Base-by-base conservation (phyloP, 2,888 invertebrate species). In the Lepidocyrtoides sp. region DNA sequence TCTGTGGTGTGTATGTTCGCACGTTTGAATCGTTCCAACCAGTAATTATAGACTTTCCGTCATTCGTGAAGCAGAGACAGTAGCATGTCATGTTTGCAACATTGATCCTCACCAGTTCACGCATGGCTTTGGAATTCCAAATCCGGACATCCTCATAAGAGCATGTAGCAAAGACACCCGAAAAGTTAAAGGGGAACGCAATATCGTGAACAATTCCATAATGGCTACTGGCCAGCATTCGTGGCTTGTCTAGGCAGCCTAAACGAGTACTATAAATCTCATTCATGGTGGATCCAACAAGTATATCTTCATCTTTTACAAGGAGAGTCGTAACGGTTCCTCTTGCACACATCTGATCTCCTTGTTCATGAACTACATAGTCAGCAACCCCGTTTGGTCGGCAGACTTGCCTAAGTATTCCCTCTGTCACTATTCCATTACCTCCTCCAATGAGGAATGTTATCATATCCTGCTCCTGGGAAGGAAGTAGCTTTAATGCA, bases 51-150 rank as follows among this genome's bases (percentile, higher is more conserved):
- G 97, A 96, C 95, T 97, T 97, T 57, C 98, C 98, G 95, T 98
- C 97, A 20, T 96, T 96, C 1, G 97, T 96, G 95, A 99, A 98
- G 36, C 97, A 96, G 29, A 98, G 96, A 63, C 97, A 96, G 10
- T 98, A 97, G 95, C 98, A 98, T 2, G 96, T 96, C 95, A 98
- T 98, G 95, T 99, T 99, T n/a, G 97, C 97, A 20, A 98, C 97
- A 92, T 96, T 96, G 92, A 98, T 97, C 51, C 99, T 96, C 26
- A 98, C 96, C 92, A 98, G 95, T 95, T 99, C 99, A 94, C 97
- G 97, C 94, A 97, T 96, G 0, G 97, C 96, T 60, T 95, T 96
- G 79, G 97, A 95, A 93, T 97, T 97, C 99, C 99, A 99, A 91
- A 99, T 96, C 87, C 99, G 96, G 79, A 99, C 97, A 94, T 97